Percentiles rank a stretch among this genome's conserved stretches.
Evolutionary conservation across 2,797 vertebrate genomes (phyloP).

Genomic region (Sphenodon punctatus): DNA sequence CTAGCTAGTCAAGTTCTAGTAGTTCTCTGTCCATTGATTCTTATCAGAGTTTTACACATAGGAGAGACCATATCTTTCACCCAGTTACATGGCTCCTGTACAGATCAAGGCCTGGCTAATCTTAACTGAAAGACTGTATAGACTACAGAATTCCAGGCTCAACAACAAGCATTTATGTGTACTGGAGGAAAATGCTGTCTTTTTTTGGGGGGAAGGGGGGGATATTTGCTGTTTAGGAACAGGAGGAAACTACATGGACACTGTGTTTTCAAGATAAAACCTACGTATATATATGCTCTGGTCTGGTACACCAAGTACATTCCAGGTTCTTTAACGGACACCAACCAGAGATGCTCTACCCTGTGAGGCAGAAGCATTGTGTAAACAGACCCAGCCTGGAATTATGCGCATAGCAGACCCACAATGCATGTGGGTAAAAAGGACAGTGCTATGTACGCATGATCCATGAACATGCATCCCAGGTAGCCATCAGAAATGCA

Average conservation of each 20-base stretch:
- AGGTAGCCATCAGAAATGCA: too few relatives aligned
- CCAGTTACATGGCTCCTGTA: neutral
- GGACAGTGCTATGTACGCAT: too few relatives aligned
- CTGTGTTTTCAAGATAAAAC: conserved; percentile 6
- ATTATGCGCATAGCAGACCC: too few relatives aligned
- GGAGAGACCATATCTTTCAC: neutral
- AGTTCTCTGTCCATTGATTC: neutral
- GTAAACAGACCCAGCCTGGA: too few relatives aligned
- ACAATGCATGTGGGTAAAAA: too few relatives aligned
- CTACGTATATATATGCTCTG: neutral
- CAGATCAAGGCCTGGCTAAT: neutral
- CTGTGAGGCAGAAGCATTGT: too few relatives aligned
- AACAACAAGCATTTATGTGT: neutral
- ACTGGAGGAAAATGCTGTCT: neutral
- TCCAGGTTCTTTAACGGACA: too few relatives aligned
- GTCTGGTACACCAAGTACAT: too few relatives aligned
- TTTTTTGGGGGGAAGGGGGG: too few relatives aligned
- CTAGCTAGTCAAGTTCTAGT: neutral
- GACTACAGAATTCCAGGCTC: neutral
- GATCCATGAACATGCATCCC: too few relatives aligned
- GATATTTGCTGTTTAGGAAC: neutral
- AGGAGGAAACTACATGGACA: neutral
- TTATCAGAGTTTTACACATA: neutral
- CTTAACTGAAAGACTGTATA: neutral
- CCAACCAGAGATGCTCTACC: too few relatives aligned